Evolutionary conservation across 2,113 vertebrate genomes (phyloP).

Genomic region (Lamprotornis superbus): DNA sequence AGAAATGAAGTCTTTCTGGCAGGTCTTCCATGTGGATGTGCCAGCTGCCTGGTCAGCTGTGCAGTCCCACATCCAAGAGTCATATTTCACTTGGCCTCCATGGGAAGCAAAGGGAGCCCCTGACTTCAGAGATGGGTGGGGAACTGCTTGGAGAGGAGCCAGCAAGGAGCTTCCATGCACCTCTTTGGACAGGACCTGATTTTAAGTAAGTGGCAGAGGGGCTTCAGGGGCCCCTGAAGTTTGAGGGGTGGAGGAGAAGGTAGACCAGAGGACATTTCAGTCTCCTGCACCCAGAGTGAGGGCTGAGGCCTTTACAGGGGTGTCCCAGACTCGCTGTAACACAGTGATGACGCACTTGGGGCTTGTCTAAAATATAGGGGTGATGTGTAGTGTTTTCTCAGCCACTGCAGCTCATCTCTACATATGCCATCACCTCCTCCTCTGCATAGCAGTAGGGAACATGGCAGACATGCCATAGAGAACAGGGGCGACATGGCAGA

Average conservation of each 20-base stretch:
- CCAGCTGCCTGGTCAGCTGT: not conserved
- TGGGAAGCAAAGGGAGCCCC: not conserved
- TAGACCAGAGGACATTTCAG: not conserved
- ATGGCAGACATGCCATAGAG: too few species aligned
- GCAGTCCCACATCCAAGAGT: not conserved
- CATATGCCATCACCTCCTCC: not conserved
- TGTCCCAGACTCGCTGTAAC: fast-evolving
- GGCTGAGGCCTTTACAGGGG: not conserved
- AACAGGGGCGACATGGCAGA: not conserved
- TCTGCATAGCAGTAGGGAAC: not conserved
- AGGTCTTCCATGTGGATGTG: not conserved
- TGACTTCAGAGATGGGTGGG: not conserved
- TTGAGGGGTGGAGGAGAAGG: not conserved
- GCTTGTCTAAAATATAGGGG: not conserved
- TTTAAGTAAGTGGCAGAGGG: not conserved
- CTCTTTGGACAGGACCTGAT: not conserved
- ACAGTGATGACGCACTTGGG: not conserved
- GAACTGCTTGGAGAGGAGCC: not conserved
- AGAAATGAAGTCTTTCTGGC: not conserved
- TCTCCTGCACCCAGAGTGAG: not conserved
- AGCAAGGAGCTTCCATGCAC: not conserved
- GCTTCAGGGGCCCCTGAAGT: not conserved
- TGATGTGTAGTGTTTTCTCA: not conserved
- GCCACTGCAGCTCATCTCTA: not conserved
- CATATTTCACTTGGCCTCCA: not conserved